Evolutionary conservation across 2,113 vertebrate species (phyloP).

Genomic region (Brachypteracias leptosomus): DNA sequence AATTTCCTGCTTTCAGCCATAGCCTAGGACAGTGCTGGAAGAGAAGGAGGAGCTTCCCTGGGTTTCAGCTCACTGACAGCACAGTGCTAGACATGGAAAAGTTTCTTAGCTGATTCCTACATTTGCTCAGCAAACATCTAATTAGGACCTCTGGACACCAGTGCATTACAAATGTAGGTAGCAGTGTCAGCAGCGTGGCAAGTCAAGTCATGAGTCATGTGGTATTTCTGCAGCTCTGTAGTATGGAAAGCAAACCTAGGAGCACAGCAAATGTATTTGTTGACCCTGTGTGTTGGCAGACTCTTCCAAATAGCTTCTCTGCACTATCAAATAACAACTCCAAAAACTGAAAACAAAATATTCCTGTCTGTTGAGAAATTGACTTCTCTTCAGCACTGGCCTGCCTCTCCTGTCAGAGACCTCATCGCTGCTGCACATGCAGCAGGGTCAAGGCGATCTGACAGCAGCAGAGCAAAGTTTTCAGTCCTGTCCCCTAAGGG

Average conservation of each 20-base stretch:
- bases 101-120: background rate
- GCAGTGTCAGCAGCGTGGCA: background rate
- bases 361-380: background rate
- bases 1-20: background rate
- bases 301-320: background rate
- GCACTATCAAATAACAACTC: background rate
- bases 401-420: background rate
- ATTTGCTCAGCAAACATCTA: background rate
- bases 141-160: background rate
- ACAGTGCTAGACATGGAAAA: background rate
- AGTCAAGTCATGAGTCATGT: fast-evolving
- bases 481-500: background rate
- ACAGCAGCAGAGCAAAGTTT: background rate
- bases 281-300: background rate
- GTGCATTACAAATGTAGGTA: background rate
- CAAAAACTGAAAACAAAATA: background rate
- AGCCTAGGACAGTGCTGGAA: background rate
- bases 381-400: background rate
- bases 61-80: background rate
- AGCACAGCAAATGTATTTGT: background rate
- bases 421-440: background rate
- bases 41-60: background rate
- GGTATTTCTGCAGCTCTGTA: background rate
- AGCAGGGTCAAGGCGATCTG: background rate
- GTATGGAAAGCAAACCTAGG: background rate